Conservation (phyloP, 30 jellyfish, hydroid and myxozoan genomes). For the Aurelia coerulea region DNA sequence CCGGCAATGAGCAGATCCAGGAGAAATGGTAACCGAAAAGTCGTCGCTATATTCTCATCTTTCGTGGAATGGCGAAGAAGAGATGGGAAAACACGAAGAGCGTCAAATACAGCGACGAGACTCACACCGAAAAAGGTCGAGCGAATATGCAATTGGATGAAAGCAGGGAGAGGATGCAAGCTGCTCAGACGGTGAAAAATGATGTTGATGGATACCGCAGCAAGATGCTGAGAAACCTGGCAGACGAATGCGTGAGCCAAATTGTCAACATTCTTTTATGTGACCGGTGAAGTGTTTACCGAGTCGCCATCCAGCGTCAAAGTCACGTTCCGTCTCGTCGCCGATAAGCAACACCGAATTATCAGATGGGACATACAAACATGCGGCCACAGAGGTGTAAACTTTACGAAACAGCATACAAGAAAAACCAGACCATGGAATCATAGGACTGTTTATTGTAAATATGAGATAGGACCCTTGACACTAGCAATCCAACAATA, state of each 20-base stretch:
- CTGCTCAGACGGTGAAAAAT: slow-evolving; percentile 10
- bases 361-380: no score
- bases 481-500: no score
- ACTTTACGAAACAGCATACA: no score
- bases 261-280: not conserved
- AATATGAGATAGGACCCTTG: no score
- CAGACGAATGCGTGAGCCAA: not conserved
- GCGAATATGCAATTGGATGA: slow-evolving; percentile 91
- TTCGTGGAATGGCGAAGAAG: slow-evolving; percentile 44
- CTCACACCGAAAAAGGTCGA: slow-evolving; percentile 78
- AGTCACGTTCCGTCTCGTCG: slow-evolving; percentile 15
- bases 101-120: slow-evolving; percentile 85
- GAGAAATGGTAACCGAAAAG: slow-evolving; percentile 47
- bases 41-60: slow-evolving; percentile 88
- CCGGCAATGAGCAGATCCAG: not conserved
- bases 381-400: no score
- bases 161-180: slow-evolving; percentile 81
- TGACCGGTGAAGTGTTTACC: slow-evolving; percentile 1
- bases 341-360: not conserved
- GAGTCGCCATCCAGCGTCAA: slow-evolving; percentile 8
- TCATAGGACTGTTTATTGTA: no score
- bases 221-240: not conserved
- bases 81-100: slow-evolving; percentile 43
- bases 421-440: no score
- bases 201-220: not conserved